Base-by-base conservation (phyloP, 2,888 invertebrate genomes). In the Mallateleia sp. region DNA sequence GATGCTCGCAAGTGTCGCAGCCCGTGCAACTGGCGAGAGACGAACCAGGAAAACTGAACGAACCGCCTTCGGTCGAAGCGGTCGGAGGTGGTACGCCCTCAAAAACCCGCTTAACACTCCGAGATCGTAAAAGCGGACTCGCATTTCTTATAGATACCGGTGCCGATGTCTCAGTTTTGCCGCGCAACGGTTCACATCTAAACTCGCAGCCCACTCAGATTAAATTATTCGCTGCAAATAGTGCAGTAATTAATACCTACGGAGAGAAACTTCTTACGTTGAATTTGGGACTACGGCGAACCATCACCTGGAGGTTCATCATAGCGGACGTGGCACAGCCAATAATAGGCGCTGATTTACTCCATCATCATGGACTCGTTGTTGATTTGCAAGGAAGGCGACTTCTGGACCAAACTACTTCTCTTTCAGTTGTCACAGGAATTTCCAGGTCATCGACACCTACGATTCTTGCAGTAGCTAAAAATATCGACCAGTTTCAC, bases 211-310 rank as follows among this genome's bases (percentile, higher is more conserved):
- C 0, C 1, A n/a, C 58, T 20, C 2, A 6, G 1, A 1, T 34
- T 11, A 25, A 86, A 28, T 52, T 84, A 1, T 62, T 6, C 14
- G 81, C 93, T 15, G 94, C 93, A 0, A 94, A 94, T 56, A 91
- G 92, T 9, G 84, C 91, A 0, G 34, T 60, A 2, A 94, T 94
- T 1, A n/a, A 77, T 2, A 93, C 81, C 0, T 94, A 92, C 79
- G 38, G 38, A 11, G 38, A 93, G 93, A 1, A 80, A 64, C 7
- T 81, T 82, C 2, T 83, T 88, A 2, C 62, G 92, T 0, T 93
- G 1, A 86, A 93, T 50, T 74, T 94, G 5, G 92, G 93, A 9
- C 38, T 38, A 3, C 38, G 38, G 2, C 38, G 38, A 3, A 11
- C 2, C 7, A 14, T 11, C 11, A 14, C 8, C 14, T 94, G 93